Conservation (phyloP, 2,113 vertebrate genomes). For the Rhineura floridana region DNA sequence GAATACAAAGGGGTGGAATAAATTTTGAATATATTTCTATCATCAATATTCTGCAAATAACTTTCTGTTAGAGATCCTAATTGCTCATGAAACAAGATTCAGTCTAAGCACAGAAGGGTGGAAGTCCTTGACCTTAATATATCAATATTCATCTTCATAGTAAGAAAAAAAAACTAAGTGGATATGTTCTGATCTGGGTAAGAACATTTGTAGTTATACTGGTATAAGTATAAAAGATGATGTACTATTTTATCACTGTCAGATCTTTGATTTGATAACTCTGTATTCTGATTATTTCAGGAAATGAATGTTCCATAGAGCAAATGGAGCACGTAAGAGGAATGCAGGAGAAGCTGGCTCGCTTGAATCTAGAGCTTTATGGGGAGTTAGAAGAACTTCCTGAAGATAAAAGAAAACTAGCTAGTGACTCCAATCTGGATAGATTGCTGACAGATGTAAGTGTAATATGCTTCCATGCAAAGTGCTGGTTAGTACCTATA, state of each 20-base stretch:
- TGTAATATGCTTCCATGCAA: conserved; percentile 1
- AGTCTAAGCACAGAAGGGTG: too few relatives aligned
- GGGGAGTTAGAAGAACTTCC: conserved; percentile 92
- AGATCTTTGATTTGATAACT: conserved; percentile 43
- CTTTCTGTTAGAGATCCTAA: background rate
- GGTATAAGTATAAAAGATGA: background rate
- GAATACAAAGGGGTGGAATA: background rate
- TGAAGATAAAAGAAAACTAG: conserved; percentile 88
- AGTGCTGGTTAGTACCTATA: background rate
- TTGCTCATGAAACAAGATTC: background rate
- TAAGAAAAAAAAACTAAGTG: background rate
- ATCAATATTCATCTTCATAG: background rate
- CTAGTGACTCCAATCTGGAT: conserved; percentile 92
- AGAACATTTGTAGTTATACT: background rate
- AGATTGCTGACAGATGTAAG: conserved; percentile 93
- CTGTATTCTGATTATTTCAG: conserved; percentile 67
- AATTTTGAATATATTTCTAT: background rate
- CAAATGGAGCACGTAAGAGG: conserved; percentile 98
- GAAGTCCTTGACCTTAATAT: background rate
- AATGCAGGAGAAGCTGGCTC: conserved; percentile 97
- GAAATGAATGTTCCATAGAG: conserved; percentile 95
- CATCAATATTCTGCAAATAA: background rate
- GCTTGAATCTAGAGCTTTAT: conserved; percentile 94
- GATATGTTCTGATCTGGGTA: background rate
- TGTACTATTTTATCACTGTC: conserved; percentile 15